These are phyloP conservation scores for Radopholus similis DNA, from an alignment of 1,140 invertebrate species.

Conservation along the genomic window DNA sequence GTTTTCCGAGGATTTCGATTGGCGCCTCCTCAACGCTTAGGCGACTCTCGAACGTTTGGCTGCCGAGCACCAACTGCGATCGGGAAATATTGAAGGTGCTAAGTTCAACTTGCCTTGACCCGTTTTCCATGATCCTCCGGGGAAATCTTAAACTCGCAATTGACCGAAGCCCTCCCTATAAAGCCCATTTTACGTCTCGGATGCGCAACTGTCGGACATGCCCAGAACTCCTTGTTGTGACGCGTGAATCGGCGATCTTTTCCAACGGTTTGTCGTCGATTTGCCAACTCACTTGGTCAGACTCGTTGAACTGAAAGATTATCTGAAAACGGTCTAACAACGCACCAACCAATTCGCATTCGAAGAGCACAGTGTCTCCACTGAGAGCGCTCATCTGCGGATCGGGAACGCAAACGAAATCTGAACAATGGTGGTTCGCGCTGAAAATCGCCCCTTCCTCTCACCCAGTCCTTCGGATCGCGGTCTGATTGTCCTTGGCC, in stretches of 20 bases:
- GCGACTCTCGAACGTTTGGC: slow-evolving; percentile 25
- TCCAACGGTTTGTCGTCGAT: slow-evolving; percentile 47
- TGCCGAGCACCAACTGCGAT: slow-evolving; percentile 19
- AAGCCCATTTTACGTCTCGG: slow-evolving; percentile 37
- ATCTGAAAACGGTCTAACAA: not conserved
- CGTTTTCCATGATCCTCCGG: too few relatives aligned
- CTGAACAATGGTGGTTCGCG: not conserved
- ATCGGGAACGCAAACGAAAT: slow-evolving; percentile 21
- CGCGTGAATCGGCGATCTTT: slow-evolving; percentile 27
- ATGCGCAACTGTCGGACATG: slow-evolving; percentile 49
- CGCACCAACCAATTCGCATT: slow-evolving; percentile 41
- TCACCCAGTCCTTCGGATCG: too few relatives aligned
- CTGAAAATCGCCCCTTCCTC: slow-evolving; percentile 6
- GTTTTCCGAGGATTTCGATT: slow-evolving; percentile 47
- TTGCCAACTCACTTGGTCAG: slow-evolving; percentile 49
- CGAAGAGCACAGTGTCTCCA: slow-evolving; percentile 50
- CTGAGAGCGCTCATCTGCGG: slow-evolving; percentile 36
- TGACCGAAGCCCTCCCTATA: too few relatives aligned
- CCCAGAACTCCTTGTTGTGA: slow-evolving; percentile 22
- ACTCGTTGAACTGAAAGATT: slow-evolving; percentile 36
- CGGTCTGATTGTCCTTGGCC: too few relatives aligned
- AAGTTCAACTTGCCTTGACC: too few relatives aligned
- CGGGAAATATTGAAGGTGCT: slow-evolving; percentile 1
- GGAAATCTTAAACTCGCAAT: too few relatives aligned
- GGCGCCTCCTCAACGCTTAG: slow-evolving; percentile 53